Percentiles rank a stretch among this genome's conserved stretches.
Evolutionary conservation across 2,113 vertebrate genomes (phyloP).

Genomic region (Hiodon alosoides): DNA sequence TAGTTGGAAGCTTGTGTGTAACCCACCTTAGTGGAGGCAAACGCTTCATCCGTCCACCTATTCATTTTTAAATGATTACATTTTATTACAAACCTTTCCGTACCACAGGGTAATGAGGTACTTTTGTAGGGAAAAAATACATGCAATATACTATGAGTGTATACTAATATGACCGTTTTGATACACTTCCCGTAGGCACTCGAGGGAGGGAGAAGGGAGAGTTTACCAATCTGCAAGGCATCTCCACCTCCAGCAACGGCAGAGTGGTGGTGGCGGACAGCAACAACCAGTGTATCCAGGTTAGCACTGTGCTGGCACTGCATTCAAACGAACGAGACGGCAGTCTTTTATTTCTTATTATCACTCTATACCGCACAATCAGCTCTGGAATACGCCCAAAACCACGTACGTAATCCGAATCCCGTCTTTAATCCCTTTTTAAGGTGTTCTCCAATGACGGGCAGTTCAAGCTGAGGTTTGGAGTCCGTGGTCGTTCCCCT

Average conservation of each 20-base stretch:
- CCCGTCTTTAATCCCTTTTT: neutral
- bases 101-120: no score
- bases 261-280: constrained; percentile 93
- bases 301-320: constrained; percentile 40
- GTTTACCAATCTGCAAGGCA: constrained; percentile 94
- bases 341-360: neutral
- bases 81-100: no score
- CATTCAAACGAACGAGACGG: no score
- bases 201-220: constrained; percentile 89
- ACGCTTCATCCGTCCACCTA: no score
- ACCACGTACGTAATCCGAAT: neutral
- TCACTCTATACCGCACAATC: no score
- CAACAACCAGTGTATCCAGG: constrained; percentile 97
- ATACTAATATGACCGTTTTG: neutral
- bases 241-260: constrained; percentile 78
- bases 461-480: constrained; percentile 92
- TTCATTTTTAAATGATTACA: no score
- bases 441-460: constrained; percentile 92
- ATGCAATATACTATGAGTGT: no score
- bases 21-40: no score
- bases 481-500: constrained; percentile 84
- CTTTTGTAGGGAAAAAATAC: no score
- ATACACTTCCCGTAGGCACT: constrained; percentile 61
- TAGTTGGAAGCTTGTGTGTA: no score
- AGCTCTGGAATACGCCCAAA: neutral